A percentile compares a stretch with the other conserved stretches of the same genome.
Evolutionary conservation across 1,140 invertebrate genomes (phyloP).

Genomic region (Aricia agestis): DNA sequence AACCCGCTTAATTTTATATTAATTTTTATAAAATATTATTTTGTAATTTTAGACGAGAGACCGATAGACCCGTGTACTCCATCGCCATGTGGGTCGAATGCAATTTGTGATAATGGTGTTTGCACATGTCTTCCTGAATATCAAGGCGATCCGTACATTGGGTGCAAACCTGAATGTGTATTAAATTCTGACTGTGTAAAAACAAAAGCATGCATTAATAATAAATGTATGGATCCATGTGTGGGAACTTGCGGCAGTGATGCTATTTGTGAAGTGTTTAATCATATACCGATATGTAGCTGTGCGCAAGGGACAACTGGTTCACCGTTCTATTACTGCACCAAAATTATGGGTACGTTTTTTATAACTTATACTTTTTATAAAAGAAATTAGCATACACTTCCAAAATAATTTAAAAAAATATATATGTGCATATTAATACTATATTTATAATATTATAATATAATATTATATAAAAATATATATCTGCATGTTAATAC

Average conservation of each 20-base stretch:
- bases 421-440: too few relatives aligned
- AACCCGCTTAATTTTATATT: neutral
- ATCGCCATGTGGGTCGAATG: slow-evolving; percentile 82
- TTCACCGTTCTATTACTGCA: slow-evolving; percentile 85
- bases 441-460: too few relatives aligned
- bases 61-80: slow-evolving; percentile 78
- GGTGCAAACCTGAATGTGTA: slow-evolving; percentile 82
- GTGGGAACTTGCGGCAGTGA: slow-evolving; percentile 83
- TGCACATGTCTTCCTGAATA: slow-evolving; percentile 84
- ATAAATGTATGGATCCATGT: slow-evolving; percentile 86
- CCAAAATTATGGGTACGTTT: slow-evolving; percentile 57
- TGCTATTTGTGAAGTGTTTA: slow-evolving; percentile 86
- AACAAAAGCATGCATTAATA: slow-evolving; percentile 82
- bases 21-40: slow-evolving; percentile 8
- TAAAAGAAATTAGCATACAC: too few relatives aligned
- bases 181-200: slow-evolving; percentile 81
- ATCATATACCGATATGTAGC: slow-evolving; percentile 85
- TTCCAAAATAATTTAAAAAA: too few relatives aligned
- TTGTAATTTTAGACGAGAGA: slow-evolving; percentile 44
- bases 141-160: slow-evolving; percentile 76
- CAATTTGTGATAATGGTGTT: slow-evolving; percentile 77
- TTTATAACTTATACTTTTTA: too few relatives aligned
- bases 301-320: slow-evolving; percentile 81
- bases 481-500: too few relatives aligned
- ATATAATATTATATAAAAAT: too few relatives aligned